These are phyloP conservation scores for Lagocephalus sceleratus DNA, from an alignment of 2,797 vertebrate species.

Conservation along the genomic window DNA sequence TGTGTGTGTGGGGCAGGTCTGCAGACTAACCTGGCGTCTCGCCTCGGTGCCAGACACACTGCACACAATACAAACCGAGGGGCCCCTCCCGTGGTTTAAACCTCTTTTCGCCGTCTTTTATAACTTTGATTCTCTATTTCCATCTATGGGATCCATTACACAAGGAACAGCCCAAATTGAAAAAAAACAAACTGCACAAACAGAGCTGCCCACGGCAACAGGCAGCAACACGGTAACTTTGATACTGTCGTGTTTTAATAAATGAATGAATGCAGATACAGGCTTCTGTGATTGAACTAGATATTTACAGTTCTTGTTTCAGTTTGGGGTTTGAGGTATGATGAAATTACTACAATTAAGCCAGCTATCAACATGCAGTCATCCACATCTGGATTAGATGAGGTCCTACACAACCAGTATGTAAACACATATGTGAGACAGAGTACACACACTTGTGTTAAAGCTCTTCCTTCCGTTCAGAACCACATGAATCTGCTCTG, in stretches of 20 bases:
- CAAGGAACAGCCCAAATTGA: conserved; percentile 19
- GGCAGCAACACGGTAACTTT: conserved; percentile 34
- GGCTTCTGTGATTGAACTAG: too few relatives aligned
- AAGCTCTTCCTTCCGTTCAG: conserved; percentile 13
- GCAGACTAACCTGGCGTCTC: conserved; percentile 65
- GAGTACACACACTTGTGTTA: conserved; percentile 4
- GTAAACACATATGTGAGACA: conserved; percentile 2
- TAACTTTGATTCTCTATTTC: conserved; percentile 54
- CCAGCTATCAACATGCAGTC: conserved; percentile 28
- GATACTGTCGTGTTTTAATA: conserved; percentile 2
- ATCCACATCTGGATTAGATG: conserved; percentile 37
- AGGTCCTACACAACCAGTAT: conserved; percentile 11
- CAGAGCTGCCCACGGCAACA: conserved; percentile 20
- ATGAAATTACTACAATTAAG: conserved; percentile 12
- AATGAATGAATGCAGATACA: too few relatives aligned
- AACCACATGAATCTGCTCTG: conserved; percentile 14
- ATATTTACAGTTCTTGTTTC: too few relatives aligned
- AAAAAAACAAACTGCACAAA: conserved; percentile 46
- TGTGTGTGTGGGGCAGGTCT: conserved; percentile 22
- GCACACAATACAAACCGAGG: conserved; percentile 57
- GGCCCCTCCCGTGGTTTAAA: conserved; percentile 60
- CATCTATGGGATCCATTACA: conserved; percentile 46
- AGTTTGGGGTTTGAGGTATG: neutral
- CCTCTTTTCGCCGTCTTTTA: conserved; percentile 53
- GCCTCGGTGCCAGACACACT: conserved; percentile 53